phyloP scores from a whole-genome alignment of 2,797 vertebrate species.

The Neoniphon sammara region DNA sequence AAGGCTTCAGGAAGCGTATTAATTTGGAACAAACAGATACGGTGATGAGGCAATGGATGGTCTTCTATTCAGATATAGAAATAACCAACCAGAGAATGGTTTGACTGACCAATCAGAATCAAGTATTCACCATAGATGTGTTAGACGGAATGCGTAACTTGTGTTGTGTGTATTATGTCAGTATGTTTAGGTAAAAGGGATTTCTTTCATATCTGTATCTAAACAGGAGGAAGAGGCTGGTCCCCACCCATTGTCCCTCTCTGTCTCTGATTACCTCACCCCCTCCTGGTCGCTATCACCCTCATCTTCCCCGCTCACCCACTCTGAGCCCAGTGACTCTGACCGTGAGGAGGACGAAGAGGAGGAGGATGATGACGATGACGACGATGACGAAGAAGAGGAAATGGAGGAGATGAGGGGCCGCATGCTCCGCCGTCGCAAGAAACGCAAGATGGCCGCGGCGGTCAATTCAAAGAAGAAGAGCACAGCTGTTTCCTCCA shows the following conservation, averaged over 20 bases:
- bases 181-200: neutral
- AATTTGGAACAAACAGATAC: too few species aligned
- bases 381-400: constrained; percentile 83
- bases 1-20: too few species aligned
- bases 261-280: constrained; percentile 86
- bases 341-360: constrained; percentile 86
- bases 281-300: constrained; percentile 87
- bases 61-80: too few species aligned
- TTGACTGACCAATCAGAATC: too few species aligned
- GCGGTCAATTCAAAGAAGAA: constrained; percentile 77
- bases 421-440: constrained; percentile 82
- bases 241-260: constrained; percentile 83
- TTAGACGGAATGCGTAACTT: too few species aligned
- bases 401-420: constrained; percentile 83
- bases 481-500: constrained; percentile 47
- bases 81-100: too few species aligned
- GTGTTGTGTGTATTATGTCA: neutral
- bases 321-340: constrained; percentile 85
- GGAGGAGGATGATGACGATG: constrained; percentile 83
- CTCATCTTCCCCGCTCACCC: constrained; percentile 84
- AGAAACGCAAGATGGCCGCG: constrained; percentile 79
- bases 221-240: constrained; percentile 83
- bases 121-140: too few species aligned
- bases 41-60: too few species aligned
- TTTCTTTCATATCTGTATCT: constrained; percentile 33